Base-by-base conservation (phyloP, 2,113 vertebrate species). In the Solea solea region DNA sequence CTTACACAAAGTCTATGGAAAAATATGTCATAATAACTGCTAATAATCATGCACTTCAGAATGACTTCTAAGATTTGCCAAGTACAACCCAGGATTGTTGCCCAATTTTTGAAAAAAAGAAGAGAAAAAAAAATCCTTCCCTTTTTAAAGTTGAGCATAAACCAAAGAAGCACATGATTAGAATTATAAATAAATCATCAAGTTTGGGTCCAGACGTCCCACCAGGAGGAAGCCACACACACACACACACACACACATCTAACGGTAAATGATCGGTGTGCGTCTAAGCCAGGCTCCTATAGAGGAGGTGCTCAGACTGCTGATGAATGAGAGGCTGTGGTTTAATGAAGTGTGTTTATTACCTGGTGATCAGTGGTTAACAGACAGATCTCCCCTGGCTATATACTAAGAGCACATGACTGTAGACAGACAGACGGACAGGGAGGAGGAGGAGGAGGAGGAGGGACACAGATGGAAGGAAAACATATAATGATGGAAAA, bases 291-390 rank as follows among this genome's bases (percentile, higher is more conserved):
- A 7, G 65, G 78, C 74, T 84, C 74, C 71, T 84, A 85, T 79
- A 73, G 74, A 80, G 81, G 78, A 80, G 57, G 56, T 57, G 64
- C 76, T 64, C 49, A 65, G 79, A 72, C 76, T 21, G 5, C 82
- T 79, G 88, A 90, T 88, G 86, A 92, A 90, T 87, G 84, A 77
- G 72, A 83, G 80, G 68, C 66, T 88, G 77, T 71, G 78, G 83
- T 79, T 82, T 90, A 90, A 92, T 90, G 90, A 92, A 92, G 86
- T 91, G 84, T 77, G 84, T 89, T 90, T 91, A 91, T 89, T 86
- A 85, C 66, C 7, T 25, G 64, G 55, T 74, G 85, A 89, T 85
- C 83, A 60, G 76, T 56, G 69, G 85, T 82, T 87, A 87, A 84
- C 41, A n/a, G 79, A 74, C 68, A 67, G 76, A 82, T 68, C 74